Base-by-base conservation (phyloP, 2,888 invertebrate genomes). In the Eristalis pertinax region DNA sequence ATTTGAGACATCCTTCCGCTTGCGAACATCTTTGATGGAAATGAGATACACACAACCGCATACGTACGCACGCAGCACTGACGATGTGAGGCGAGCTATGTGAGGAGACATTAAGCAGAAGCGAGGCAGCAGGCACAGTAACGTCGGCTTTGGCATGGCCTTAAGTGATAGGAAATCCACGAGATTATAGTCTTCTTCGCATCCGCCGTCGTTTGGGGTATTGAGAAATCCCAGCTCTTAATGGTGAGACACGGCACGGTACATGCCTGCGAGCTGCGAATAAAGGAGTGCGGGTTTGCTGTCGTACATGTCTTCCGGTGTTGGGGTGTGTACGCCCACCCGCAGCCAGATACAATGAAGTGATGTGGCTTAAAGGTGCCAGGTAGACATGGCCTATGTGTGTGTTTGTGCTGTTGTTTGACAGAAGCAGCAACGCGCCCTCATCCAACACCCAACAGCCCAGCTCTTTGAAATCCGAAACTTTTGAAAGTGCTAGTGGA, bases 111-210 rank as follows among this genome's bases (percentile, higher is more conserved):
- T 68, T 50, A 68, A 68, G 26, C 26, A 26, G 26, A 4, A 15
- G 15, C n/a, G 5, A 19, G 50, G 19, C 50, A 8, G 50, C 19
- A 19, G 50, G 43, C 13, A n/a, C n/a, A 43, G 15, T 19, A 50
- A 50, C 50, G 50, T 67, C 13, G 43, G 15, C 11, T 24, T 4
- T 19, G 22, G 43, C 38, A 43, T 29, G 29, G 43, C 29, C 50
- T 29, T 68, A 68, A 68, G 29, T 41, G 38, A 41, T 65, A 41
- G 65, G 41, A 38, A 65, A 65, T 19, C 41, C 41, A 22, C 15
- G 22, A 65, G 41, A 50, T 50, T 50, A 50, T 50, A 19, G 50
- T 65, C 65, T 65, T 38, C 19, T 65, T 22, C 8, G 41, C 22
- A 43, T 67, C 67, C n/a, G 10, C 19, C 1, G 19, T 11, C 26